phyloP scores from a whole-genome alignment of 53 echinoderm and acorn worm species.

The Temnopleurus reevesii region DNA sequence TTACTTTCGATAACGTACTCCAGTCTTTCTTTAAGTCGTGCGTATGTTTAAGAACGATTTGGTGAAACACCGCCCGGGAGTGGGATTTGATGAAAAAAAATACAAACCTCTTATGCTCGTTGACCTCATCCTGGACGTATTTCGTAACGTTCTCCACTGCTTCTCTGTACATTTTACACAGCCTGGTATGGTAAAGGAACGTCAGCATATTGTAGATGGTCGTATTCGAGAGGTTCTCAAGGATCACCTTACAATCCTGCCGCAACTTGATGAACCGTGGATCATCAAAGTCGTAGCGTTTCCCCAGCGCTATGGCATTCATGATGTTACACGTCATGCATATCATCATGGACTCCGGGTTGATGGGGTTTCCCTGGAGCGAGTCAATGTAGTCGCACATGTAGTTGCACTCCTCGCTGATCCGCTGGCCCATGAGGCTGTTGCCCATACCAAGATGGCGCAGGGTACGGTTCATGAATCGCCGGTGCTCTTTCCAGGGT shows the following conservation, averaged over 20 bases:
- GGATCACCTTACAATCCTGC: constrained; percentile 58
- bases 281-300: constrained; percentile 61
- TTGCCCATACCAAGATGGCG: constrained; percentile 54
- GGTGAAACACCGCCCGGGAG: no score
- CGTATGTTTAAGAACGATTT: no score
- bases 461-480: constrained; percentile 62
- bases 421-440: constrained; percentile 57
- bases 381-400: constrained; percentile 35
- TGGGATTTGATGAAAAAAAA: no score
- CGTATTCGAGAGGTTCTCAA: constrained; percentile 15
- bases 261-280: constrained; percentile 46
- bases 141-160: constrained; percentile 22
- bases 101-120: neutral
- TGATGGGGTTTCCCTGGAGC: constrained; percentile 31
- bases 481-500: constrained; percentile 64
- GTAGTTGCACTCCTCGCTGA: constrained; percentile 53
- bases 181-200: constrained; percentile 56
- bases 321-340: constrained; percentile 60
- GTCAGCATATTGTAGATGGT: constrained; percentile 57
- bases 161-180: constrained; percentile 37
- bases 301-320: constrained; percentile 61
- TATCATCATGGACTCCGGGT: constrained; percentile 49
- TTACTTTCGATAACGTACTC: no score
- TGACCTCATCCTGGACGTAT: constrained; percentile 42
- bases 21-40: no score